A percentile compares a stretch with the other conserved stretches of the same genome.
These are phyloP conservation scores for fruit fly (Drosophila melanogaster) DNA, from an alignment of 1,140 invertebrate genomes.

Conservation along the genomic window DNA sequence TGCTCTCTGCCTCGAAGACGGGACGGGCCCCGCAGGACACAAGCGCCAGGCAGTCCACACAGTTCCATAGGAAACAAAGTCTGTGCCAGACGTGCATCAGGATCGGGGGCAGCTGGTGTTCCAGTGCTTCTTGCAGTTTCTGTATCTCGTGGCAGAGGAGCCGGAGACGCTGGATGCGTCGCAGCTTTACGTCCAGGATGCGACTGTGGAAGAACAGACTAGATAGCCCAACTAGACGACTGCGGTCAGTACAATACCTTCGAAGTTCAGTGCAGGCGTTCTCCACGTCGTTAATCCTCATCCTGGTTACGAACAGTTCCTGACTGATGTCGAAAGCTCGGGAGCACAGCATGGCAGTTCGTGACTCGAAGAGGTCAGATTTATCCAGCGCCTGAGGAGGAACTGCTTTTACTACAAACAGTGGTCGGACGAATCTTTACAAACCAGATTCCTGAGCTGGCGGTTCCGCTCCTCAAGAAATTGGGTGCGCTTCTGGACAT, in stretches of 20 bases:
- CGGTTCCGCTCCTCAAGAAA: background rate
- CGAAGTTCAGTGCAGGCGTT: conserved; percentile 3
- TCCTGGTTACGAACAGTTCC: background rate
- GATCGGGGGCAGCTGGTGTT: background rate
- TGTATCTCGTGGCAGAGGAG: background rate
- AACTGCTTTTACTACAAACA: background rate
- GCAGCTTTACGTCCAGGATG: conserved; percentile 4
- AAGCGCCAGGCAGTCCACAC: background rate
- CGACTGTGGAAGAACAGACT: background rate
- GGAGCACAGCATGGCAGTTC: background rate
- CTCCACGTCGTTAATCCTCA: conserved; percentile 5
- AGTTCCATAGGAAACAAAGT: background rate
- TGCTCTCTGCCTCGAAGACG: background rate
- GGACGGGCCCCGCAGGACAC: background rate
- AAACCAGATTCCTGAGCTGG: background rate
- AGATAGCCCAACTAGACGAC: too few relatives aligned
- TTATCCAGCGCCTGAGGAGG: background rate
- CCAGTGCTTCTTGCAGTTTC: background rate
- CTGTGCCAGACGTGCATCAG: background rate
- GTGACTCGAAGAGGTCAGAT: background rate
- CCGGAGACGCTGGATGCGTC: background rate
- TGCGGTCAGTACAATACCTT: background rate
- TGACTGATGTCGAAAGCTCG: conserved; percentile 4
- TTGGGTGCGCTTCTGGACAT: background rate
- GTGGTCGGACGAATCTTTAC: background rate